Percentiles rank a stretch among this genome's conserved stretches.
Evolutionary conservation across 2,888 invertebrate genomes (phyloP).

Genomic region (Acrocera orbiculus): DNA sequence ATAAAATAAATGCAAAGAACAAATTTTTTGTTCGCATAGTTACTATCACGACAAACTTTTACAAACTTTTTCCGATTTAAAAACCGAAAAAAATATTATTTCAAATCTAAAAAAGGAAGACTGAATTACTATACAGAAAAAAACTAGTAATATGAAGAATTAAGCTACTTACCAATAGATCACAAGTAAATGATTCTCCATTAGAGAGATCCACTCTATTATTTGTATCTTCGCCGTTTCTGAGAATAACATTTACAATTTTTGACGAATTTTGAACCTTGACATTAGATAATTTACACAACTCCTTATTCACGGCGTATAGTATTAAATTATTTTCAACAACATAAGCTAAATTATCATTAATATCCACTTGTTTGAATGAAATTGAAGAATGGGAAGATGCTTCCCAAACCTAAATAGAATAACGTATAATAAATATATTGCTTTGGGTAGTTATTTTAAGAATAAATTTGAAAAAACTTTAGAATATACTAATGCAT

Average conservation of each 20-base stretch:
- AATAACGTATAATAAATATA: too few relatives aligned
- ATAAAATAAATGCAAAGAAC: too few relatives aligned
- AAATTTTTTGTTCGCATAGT: too few relatives aligned
- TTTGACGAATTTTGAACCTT: conserved; percentile 50
- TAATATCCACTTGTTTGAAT: conserved; percentile 56
- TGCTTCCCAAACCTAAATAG: conserved; percentile 75
- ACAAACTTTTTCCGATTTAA: too few relatives aligned
- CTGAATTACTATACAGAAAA: too few relatives aligned
- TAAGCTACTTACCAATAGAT: conserved; percentile 51
- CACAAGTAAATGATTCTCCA: conserved; percentile 45
- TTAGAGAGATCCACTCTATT: conserved; percentile 41
- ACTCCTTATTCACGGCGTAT: conserved; percentile 48
- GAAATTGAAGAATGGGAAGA: conserved; percentile 76
- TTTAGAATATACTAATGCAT: not conserved
- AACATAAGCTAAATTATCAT: conserved; percentile 69
- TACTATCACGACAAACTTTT: too few relatives aligned
- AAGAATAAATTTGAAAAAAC: not conserved
- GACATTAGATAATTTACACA: conserved; percentile 40
- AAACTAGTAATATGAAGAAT: too few relatives aligned
- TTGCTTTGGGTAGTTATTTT: not conserved
- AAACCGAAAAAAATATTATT: too few relatives aligned
- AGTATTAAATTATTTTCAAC: conserved; percentile 86
- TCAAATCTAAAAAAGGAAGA: too few relatives aligned
- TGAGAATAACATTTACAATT: conserved; percentile 45
- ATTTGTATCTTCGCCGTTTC: conserved; percentile 25